Base-by-base conservation (phyloP, 2,113 vertebrate species). In the Bombycilla garrulus region DNA sequence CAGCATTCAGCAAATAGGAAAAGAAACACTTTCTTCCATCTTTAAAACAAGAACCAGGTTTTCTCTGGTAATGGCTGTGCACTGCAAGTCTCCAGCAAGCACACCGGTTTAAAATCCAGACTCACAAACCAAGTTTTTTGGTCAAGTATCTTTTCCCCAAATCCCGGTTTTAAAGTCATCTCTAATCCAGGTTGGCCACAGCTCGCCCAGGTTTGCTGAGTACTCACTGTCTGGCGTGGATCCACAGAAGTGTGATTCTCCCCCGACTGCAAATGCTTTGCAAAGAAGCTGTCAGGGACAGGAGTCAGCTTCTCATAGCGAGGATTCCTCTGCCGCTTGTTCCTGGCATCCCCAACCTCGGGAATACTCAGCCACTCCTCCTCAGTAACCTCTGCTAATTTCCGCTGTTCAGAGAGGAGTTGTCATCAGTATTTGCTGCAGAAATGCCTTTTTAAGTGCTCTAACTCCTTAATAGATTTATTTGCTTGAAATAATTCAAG, bases 281-380 rank as follows among this genome's bases (percentile, higher is more conserved):
- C 98, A 67, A 99, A 99, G 98, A 99, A 99, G 95, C 99, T 99
- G 91, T 99, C 99, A 0, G 99, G 99, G 7, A 99, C 99, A 15
- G 99, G 99, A 9, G 99, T 99, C 93, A 99, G 98, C 81, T 99
- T 99, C 97, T 99, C 99, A 2, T 99, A 98, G 8, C 99, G 99
- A 3, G 99, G 99, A 83, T 99, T 99, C 97, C 99, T 98, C 93
- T 99, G 99, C 1, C 99, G 98, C 53, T 99, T 99, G 97, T 99
- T 99, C 86, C 99, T 98, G 87, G 99, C 99, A 36, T 99, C 99
- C 2, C 99, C 99, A 36, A 99, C 99, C 81, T 99, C 99, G 4
- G 99, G 99, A 86, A 99, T 99, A 62, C 99, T 99, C 64, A 99
- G 96, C 99, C 99, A 99, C 91, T 99, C 99, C 62, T 99, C 99